Percentiles rank a stretch among this genome's conserved stretches.
Conservation (phyloP, 2,797 vertebrate species). For the Sebastes elongatus region DNA sequence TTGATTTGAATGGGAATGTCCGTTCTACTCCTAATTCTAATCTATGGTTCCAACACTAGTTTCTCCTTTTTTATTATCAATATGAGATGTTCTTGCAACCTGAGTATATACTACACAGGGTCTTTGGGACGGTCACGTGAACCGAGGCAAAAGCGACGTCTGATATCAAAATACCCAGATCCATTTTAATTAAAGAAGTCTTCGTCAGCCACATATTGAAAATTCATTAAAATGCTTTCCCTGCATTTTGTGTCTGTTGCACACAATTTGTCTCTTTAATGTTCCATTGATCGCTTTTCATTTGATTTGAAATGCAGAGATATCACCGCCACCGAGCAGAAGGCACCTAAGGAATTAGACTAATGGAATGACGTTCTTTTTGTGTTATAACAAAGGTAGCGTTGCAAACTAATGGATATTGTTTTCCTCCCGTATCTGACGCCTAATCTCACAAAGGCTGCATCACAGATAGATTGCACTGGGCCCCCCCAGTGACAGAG, state of each 20-base stretch:
- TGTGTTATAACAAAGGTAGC: conserved; percentile 71
- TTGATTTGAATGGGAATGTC: too few species aligned
- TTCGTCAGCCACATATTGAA: conserved; percentile 58
- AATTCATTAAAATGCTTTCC: conserved; percentile 74
- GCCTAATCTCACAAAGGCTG: conserved; percentile 76
- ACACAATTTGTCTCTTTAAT: conserved; percentile 73
- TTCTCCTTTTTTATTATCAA: conserved; percentile 7
- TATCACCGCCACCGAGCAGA: conserved; percentile 56
- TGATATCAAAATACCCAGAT: conserved; percentile 56
- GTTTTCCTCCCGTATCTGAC: conserved; percentile 78
- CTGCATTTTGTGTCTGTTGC: conserved; percentile 63
- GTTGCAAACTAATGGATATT: conserved; percentile 79
- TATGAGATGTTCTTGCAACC: background rate
- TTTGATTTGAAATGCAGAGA: conserved; percentile 79
- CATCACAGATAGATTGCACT: conserved; percentile 74
- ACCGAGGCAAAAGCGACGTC: conserved; percentile 48
- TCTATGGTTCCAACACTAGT: background rate
- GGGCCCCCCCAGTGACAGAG: conserved; percentile 69
- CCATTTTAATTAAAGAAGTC: conserved; percentile 72
- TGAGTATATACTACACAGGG: conserved; percentile 8
- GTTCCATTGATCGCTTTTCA: conserved; percentile 78
- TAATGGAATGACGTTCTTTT: conserved; percentile 69
- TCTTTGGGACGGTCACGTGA: conserved; percentile 29
- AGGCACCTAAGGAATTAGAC: conserved; percentile 77
- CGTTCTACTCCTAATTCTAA: too few species aligned